Conservation (phyloP, 2,113 vertebrate species). For the Cnemophilus loriae region DNA sequence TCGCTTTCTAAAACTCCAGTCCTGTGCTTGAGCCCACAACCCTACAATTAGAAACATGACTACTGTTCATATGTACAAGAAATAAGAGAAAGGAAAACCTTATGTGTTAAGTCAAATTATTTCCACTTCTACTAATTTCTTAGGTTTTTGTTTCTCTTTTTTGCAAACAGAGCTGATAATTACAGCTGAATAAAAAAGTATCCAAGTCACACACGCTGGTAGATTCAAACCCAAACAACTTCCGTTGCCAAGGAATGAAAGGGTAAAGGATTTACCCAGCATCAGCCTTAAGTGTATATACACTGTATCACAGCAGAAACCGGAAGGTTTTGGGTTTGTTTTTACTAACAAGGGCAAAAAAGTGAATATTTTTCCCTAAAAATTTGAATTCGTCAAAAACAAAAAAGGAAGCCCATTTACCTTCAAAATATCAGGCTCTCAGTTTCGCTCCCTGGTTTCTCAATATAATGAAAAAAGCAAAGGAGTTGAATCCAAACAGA, state of each 20-base stretch:
- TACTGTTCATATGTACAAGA: background rate
- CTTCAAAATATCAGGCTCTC: background rate
- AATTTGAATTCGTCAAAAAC: accelerated
- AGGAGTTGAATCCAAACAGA: background rate
- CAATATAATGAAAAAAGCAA: background rate
- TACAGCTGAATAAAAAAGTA: background rate
- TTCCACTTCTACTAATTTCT: background rate
- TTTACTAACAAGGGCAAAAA: background rate
- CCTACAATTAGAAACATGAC: background rate
- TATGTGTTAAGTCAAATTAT: too few relatives aligned
- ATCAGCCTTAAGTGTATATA: background rate
- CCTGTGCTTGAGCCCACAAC: background rate
- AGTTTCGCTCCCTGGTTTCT: background rate
- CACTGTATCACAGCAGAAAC: background rate
- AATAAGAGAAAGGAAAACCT: background rate
- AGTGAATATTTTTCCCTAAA: accelerated
- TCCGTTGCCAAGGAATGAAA: background rate
- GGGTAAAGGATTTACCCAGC: background rate
- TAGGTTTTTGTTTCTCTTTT: background rate
- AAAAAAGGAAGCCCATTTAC: background rate
- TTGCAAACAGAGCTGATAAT: background rate
- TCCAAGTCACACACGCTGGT: accelerated
- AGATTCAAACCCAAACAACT: background rate
- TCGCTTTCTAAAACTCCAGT: background rate
- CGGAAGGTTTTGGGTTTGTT: background rate